Percentiles rank a stretch among this genome's conserved stretches.
Conservation (phyloP, 1,140 invertebrate genomes). For the Gryllus bimaculatus region DNA sequence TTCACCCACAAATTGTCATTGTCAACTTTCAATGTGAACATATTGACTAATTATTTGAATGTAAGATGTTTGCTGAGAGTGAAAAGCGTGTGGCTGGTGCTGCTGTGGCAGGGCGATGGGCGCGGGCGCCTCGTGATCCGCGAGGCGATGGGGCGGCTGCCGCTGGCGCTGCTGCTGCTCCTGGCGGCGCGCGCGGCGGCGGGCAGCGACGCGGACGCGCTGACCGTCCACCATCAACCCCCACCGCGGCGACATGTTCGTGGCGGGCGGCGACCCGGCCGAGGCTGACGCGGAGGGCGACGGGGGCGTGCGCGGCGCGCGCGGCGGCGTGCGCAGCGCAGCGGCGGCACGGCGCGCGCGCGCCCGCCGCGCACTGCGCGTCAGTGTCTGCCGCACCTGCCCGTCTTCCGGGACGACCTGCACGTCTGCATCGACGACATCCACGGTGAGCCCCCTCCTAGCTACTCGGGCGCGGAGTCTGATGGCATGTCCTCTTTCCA, state of each 20-base stretch:
- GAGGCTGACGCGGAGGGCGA: slow-evolving; percentile 8
- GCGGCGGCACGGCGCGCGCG: slow-evolving; percentile 42
- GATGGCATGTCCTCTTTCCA: too few species aligned
- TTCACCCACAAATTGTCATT: too few species aligned
- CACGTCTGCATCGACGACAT: slow-evolving; percentile 60
- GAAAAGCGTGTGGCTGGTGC: too few species aligned
- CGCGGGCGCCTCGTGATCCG: too few species aligned
- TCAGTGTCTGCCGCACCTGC: slow-evolving; percentile 48
- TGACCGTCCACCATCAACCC: slow-evolving; percentile 23
- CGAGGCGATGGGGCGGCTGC: too few species aligned
- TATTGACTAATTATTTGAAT: too few species aligned
- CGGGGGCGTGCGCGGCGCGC: slow-evolving; percentile 36
- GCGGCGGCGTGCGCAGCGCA: slow-evolving; percentile 42
- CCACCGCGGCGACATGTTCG: slow-evolving; percentile 23
- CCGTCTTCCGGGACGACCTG: slow-evolving; percentile 57
- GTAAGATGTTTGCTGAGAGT: too few species aligned
- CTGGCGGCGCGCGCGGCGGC: slow-evolving; percentile 8
- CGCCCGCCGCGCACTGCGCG: slow-evolving; percentile 43
- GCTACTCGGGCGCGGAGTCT: too few species aligned
- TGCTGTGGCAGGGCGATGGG: too few species aligned
- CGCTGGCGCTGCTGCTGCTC: neutral
- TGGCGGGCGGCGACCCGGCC: slow-evolving; percentile 20
- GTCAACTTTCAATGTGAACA: too few species aligned
- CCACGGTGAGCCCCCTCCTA: slow-evolving; percentile 53
- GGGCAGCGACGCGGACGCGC: slow-evolving; percentile 6